A percentile compares a stretch with the other conserved stretches of the same genome.
Conservation (phyloP, 2,888 invertebrate species). For the Melanargia galathea region DNA sequence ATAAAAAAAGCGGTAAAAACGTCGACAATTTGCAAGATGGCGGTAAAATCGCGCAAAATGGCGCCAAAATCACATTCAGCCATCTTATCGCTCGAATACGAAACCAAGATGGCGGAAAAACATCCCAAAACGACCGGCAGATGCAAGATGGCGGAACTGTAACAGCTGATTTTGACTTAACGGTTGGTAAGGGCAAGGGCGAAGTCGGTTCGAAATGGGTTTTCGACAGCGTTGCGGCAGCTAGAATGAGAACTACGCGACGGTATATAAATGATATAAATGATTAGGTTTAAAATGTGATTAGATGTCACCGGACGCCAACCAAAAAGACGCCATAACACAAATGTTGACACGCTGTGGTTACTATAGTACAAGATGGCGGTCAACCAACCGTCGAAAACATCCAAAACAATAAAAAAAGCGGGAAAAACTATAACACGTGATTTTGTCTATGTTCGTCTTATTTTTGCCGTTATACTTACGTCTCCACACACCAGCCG, state of each 20-base stretch:
- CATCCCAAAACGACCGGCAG: conserved; percentile 40
- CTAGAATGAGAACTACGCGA: conserved; percentile 61
- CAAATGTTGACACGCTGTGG: too few relatives aligned
- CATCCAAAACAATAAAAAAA: too few relatives aligned
- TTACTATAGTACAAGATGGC: too few relatives aligned
- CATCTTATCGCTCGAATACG: not conserved
- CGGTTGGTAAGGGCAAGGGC: conserved; percentile 52
- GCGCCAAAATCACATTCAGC: conserved; percentile 24
- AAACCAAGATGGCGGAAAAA: conserved; percentile 39
- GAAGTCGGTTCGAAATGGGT: conserved; percentile 69
- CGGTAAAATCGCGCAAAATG: conserved; percentile 42
- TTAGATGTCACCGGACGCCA: too few relatives aligned
- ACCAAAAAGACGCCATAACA: too few relatives aligned
- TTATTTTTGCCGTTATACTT: too few relatives aligned
- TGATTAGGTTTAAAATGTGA: too few relatives aligned
- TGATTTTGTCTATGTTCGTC: too few relatives aligned
- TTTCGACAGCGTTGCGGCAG: conserved; percentile 67
- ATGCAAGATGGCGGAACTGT: conserved; percentile 43
- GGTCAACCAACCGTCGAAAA: too few relatives aligned
- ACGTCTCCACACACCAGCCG: too few relatives aligned
- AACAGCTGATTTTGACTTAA: conserved; percentile 49
- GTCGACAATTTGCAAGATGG: conserved; percentile 25
- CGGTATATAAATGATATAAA: conserved; percentile 57
- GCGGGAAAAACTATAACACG: too few relatives aligned
- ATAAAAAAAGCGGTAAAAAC: conserved; percentile 34